Evolutionary conservation across 37 sponge, comb jelly and placozoan genomes (phyloP), one percentile per base, ranked within the genome.

Genomic region (Ephydatia muelleri): DNA sequence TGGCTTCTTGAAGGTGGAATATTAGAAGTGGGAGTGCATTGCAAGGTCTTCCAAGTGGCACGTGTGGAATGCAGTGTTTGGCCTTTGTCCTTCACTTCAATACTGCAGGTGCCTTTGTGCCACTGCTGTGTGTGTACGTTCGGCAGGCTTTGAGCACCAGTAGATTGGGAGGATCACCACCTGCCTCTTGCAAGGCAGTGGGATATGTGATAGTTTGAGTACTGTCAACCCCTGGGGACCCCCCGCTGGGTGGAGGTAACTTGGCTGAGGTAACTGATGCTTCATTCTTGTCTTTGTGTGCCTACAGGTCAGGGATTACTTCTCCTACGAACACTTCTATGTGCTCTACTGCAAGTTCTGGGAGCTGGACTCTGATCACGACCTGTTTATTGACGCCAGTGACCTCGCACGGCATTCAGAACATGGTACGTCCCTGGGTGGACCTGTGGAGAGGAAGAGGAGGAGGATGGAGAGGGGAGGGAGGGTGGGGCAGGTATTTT

Each of bases 291-390:
- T 65, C 82, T 32, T 13, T 16, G 9, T 38, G 35, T 38, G 21
- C 28, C 23, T 69, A 22, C 48, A 94, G 92, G 82, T 96, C 26
- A 89, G 73, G 2, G 88, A 92, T 28, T 99, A 84, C 72, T 99
- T 99, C 85, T 99, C 99, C 14, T 99, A 99, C 70, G 97, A 99
- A 68, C 99, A 99, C 80, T 99, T 99, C 76, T 99, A 99, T 86
- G 99, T 99, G 29, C 91, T 99, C 2, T 99, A 99, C 86, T 99
- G 99, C 91, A 99, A 99, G 90, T 99, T 99, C 38, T 99, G 97
- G 99, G 99, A 99, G 79, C 78, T 99, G 35, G 97, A 99, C 70
- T 91, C 90, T 4, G 94, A 99, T 79, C 99, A 99, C 70, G 96
- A 97, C 75, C 73, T 95, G 40, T 29, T 93, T 11, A 91, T 99